Base-by-base conservation (phyloP, 2,888 invertebrate species). In the Noctua janthina region DNA sequence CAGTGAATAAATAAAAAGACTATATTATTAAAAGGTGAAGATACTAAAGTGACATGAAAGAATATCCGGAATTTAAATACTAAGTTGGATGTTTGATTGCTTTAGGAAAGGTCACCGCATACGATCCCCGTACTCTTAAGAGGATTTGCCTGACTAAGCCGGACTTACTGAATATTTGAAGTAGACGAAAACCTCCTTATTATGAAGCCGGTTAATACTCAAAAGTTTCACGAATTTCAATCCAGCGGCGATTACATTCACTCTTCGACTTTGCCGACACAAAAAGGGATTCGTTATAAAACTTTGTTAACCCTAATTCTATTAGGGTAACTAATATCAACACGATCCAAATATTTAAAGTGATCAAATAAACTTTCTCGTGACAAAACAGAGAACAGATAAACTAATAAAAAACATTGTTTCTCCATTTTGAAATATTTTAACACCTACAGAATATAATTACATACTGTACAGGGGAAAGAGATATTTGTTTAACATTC, bases 221-320 rank as follows among this genome's bases (percentile, higher is more conserved):
- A 43, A 67, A 67, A 39, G 15, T n/a, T n/a, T 68, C 7, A 0
- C 3, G 15, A n/a, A 76, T 51, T 56, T 43, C n/a, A 68, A 29
- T 68, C 5, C 11, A 35, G 15, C 6, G 46, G 75, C 17, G 15
- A 29, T 76, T 51, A 66, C n/a, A 51, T 82, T 82, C 20, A 15
- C 49, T 35, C 17, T 10, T 51, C 43, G 4, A 35, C 17, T 46
- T 68, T 51, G 20, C 54, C 23, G 46, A 23, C 39, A 39, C 68
- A 62, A 83, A 83, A 68, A 83, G 46, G 78, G 7, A 49, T 78
- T 69, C 35, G 54, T 83, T 49, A 69, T 46, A 29, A 67, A 82
- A 69, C 54, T 64, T 78, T 29, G 35, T 23, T 35, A 49, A 56
- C 20, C 20, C 51, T 39, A 23, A 81, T 54, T 54, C 20, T 23